Base-by-base conservation (phyloP, 2,797 vertebrate genomes). In the Streptopelia turtur region DNA sequence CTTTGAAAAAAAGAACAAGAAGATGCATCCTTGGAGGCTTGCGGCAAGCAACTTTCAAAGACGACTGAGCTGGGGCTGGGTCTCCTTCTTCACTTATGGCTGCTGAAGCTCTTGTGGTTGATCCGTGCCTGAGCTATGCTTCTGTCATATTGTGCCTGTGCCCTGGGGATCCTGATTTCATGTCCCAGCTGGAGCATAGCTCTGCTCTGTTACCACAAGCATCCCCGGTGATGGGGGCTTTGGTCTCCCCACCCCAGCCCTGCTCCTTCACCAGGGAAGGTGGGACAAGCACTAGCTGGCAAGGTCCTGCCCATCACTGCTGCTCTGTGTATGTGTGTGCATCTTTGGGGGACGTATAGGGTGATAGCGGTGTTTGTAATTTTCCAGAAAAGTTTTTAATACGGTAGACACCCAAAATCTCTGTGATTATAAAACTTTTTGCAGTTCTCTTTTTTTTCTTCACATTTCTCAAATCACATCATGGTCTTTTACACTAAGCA, bases 1-100 rank as follows among this genome's bases (percentile, higher is more conserved):
- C 11, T 5, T 27, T 49, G 57, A 49, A 47, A 23, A 25, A 50
- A 17, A 27, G 10, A 55, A 15, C 2, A 47, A 61, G 41, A 23
- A 63, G 23, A 24, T 0, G 0, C 1, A 3, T 53, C 33, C 63
- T 11, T 71, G 21, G 7, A 12, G 21, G 5, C 8, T 59, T 31
- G 24, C 15, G 14, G 16, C 21, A 41, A 53, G 75, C 22, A 60
- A 25, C 25, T 50, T 39, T 16, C 14, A 3, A 21, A 30, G 77
- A 37, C 45, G 18, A 10, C 20, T 16, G 47, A 66, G 6, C 35
- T 41, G 57, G 2, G 13, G 9, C 24, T 30, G 27, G 18, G 18
- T 16, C 13, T 63, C 24, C 28, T 43, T 7, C 8, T n/a, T 50
- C 1, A 0, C 43, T 3, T 69, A 30, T 20, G 49, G 27, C 20